phyloP scores from a whole-genome alignment of 2,113 vertebrate species.

The Pyrgilauda ruficollis region DNA sequence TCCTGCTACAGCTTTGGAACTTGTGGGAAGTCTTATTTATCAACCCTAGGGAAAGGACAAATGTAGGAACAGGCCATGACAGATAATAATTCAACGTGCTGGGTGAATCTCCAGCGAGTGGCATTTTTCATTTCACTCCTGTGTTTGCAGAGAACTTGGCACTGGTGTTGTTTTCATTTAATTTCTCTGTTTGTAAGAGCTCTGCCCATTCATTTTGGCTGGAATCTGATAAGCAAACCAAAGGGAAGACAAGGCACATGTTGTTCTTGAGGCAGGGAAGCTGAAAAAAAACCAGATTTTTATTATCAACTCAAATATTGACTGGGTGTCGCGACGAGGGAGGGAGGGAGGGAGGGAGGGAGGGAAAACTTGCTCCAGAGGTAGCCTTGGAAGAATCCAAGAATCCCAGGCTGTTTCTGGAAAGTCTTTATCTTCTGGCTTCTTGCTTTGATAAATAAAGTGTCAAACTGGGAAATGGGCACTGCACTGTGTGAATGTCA shows the following conservation, averaged over 20 bases:
- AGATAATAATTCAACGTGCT: conserved; percentile 59
- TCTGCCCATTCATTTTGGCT: conserved; percentile 63
- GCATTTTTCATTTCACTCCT: conserved; percentile 62
- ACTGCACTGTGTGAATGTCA: not conserved
- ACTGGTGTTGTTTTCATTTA: conserved; percentile 62
- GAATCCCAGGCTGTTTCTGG: not conserved
- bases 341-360: not conserved
- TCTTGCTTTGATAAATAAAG: not conserved
- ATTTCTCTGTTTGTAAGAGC: conserved; percentile 66
- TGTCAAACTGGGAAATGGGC: not conserved
- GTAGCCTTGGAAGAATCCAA: not conserved
- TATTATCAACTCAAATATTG: conserved; percentile 65
- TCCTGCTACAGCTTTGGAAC: conserved; percentile 47
- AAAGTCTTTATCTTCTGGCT: not conserved
- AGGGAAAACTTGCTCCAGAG: not conserved
- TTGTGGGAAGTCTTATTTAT: conserved; percentile 63
- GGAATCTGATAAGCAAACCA: conserved; percentile 55
- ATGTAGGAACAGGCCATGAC: conserved; percentile 42
- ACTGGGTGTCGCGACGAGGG: not conserved
- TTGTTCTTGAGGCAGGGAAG: conserved; percentile 42
- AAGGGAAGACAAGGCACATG: conserved; percentile 16
- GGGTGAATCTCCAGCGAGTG: conserved; percentile 34
- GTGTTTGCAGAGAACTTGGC: conserved; percentile 66
- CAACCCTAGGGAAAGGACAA: conserved; percentile 57
- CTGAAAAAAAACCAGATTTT: conserved; percentile 36